Evolutionary conservation across 2,797 vertebrate genomes (phyloP).

Genomic region (Aphelocoma californica): DNA sequence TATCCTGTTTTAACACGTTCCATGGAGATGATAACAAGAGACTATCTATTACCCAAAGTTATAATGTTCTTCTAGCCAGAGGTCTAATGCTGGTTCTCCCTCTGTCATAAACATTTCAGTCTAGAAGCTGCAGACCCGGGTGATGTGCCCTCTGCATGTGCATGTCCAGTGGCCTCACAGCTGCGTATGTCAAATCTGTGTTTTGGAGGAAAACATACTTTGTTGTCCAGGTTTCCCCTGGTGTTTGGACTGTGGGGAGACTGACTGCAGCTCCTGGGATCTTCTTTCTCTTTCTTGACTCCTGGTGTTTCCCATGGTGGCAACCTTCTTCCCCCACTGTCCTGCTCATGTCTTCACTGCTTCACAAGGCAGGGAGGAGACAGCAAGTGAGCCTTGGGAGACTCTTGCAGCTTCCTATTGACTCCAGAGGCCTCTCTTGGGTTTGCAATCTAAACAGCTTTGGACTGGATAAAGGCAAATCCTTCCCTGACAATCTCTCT

Average conservation of each 20-base stretch:
- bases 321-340: not conserved
- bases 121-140: not conserved
- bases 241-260: not conserved
- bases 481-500: not conserved
- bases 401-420: not conserved
- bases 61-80: not conserved
- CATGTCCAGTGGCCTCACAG: not conserved
- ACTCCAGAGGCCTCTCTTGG: not conserved
- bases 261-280: not conserved
- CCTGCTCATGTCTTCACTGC: not conserved
- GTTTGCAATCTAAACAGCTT: not conserved
- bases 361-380: not conserved
- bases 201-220: not conserved
- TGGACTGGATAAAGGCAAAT: not conserved
- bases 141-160: not conserved
- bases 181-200: fast-evolving
- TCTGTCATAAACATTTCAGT: not conserved
- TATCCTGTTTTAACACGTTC: not conserved
- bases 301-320: not conserved
- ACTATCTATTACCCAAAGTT: not conserved
- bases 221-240: not conserved
- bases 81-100: not conserved
- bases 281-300: not conserved
- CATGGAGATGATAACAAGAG: not conserved
- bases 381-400: not conserved